Conservation (phyloP, 2,797 vertebrate genomes). For the Ispidina picta region DNA sequence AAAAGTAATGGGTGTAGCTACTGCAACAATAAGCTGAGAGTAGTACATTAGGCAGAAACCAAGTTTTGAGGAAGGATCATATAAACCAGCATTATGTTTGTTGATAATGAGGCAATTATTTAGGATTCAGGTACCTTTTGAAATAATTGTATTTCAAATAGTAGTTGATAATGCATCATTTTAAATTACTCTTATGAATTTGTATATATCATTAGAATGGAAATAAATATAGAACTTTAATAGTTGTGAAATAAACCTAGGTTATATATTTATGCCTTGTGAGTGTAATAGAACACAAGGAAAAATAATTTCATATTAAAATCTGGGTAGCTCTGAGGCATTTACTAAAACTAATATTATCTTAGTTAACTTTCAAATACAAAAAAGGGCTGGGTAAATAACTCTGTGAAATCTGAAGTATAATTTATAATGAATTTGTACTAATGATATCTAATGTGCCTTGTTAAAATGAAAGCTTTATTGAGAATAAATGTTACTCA, state of each 20-base stretch:
- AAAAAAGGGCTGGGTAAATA: constrained; percentile 73
- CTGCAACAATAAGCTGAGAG: constrained; percentile 12
- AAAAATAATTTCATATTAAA: constrained; percentile 58
- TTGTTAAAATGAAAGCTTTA: constrained; percentile 76
- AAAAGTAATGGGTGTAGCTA: neutral
- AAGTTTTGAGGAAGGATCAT: constrained; percentile 46
- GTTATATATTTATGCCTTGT: constrained; percentile 54
- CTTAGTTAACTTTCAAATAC: constrained; percentile 76
- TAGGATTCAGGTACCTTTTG: constrained; percentile 64
- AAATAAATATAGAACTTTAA: constrained; percentile 52
- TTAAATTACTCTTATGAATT: constrained; percentile 66
- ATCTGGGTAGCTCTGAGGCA: constrained; percentile 61
- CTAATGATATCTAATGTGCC: constrained; percentile 77
- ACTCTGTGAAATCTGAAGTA: constrained; percentile 72
- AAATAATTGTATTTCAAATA: constrained; percentile 59
- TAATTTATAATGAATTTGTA: constrained; percentile 79
- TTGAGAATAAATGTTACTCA: constrained; percentile 77
- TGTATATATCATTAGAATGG: constrained; percentile 59
- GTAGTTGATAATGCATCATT: constrained; percentile 60
- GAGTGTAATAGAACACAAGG: constrained; percentile 59
- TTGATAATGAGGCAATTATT: constrained; percentile 64
- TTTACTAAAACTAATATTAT: constrained; percentile 78
- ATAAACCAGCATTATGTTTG: constrained; percentile 37
- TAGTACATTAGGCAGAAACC: constrained; percentile 50
- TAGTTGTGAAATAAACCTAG: constrained; percentile 49